phyloP scores from a whole-genome alignment of 2,888 invertebrate genomes.

The Cylloceria caligata region DNA sequence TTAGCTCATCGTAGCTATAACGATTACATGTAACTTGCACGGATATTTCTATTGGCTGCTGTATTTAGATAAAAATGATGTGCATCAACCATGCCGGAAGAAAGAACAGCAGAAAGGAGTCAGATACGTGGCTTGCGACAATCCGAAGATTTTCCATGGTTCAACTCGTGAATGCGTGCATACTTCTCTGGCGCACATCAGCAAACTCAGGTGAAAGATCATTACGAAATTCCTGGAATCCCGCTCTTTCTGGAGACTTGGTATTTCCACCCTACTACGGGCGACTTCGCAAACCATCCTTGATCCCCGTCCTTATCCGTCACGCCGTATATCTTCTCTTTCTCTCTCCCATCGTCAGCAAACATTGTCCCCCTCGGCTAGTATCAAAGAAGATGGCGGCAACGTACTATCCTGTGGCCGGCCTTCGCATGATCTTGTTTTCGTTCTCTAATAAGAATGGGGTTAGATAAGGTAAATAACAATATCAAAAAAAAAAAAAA shows the following conservation, averaged over 20 bases:
- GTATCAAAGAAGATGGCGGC: conserved; percentile 24
- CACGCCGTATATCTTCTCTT: conserved; percentile 12
- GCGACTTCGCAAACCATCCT: conserved; percentile 57
- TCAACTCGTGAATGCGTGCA: conserved; percentile 52
- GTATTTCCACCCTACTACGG: conserved; percentile 24
- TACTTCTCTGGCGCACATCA: conserved; percentile 49
- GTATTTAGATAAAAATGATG: conserved; percentile 26
- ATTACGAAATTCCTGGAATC: conserved; percentile 69
- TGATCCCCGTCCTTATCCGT: conserved; percentile 56
- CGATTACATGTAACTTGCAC: background rate
- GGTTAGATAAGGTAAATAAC: conserved; percentile 27
- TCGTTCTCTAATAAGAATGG: conserved; percentile 49
- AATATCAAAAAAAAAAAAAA: no score
- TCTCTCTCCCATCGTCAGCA: conserved; percentile 47
- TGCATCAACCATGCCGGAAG: conserved; percentile 7
- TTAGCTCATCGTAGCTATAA: background rate
- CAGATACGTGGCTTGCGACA: conserved; percentile 34
- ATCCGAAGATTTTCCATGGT: conserved; percentile 55
- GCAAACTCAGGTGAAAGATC: conserved; percentile 59
- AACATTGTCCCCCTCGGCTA: conserved; percentile 60
- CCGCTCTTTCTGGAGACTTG: conserved; percentile 58
- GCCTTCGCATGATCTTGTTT: conserved; percentile 45
- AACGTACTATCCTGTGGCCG: conserved; percentile 46
- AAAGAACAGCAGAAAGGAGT: conserved; percentile 16
- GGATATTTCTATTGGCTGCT: background rate